Evolutionary conservation across 2,888 invertebrate genomes (phyloP).

Genomic region (Neria commutata): DNA sequence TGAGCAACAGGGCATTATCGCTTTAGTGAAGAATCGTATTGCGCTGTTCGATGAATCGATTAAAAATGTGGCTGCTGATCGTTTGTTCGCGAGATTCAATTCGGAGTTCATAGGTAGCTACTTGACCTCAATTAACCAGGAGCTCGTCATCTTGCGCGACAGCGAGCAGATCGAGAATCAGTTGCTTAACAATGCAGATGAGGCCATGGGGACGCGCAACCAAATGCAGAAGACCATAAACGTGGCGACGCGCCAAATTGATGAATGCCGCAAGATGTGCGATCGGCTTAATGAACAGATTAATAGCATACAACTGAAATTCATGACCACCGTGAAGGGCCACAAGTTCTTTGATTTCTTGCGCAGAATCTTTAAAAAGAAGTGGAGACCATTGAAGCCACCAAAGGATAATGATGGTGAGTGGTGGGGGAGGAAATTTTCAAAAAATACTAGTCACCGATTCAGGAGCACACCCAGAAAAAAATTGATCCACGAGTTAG

Average conservation of each 20-base stretch:
- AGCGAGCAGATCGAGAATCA: constrained; percentile 74
- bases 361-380: constrained; percentile 81
- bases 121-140: constrained; percentile 73
- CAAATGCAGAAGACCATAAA: constrained; percentile 57
- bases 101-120: constrained; percentile 69
- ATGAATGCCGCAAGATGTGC: constrained; percentile 45
- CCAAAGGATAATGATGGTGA: constrained; percentile 64
- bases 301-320: constrained; percentile 64
- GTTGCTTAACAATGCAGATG: constrained; percentile 67
- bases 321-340: constrained; percentile 68
- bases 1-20: constrained; percentile 71
- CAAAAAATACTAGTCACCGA: no score
- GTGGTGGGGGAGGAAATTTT: no score
- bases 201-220: constrained; percentile 65
- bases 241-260: constrained; percentile 45
- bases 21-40: constrained; percentile 67
- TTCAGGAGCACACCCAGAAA: no score
- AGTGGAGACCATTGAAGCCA: constrained; percentile 73
- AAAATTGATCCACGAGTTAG: no score
- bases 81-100: constrained; percentile 67
- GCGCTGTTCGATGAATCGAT: constrained; percentile 72
- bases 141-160: constrained; percentile 74
- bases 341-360: constrained; percentile 82
- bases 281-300: constrained; percentile 62
- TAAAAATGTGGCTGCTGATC: constrained; percentile 65